These are phyloP conservation scores for Mythimna albipuncta DNA, from an alignment of 2,888 invertebrate species.

Conservation along the genomic window DNA sequence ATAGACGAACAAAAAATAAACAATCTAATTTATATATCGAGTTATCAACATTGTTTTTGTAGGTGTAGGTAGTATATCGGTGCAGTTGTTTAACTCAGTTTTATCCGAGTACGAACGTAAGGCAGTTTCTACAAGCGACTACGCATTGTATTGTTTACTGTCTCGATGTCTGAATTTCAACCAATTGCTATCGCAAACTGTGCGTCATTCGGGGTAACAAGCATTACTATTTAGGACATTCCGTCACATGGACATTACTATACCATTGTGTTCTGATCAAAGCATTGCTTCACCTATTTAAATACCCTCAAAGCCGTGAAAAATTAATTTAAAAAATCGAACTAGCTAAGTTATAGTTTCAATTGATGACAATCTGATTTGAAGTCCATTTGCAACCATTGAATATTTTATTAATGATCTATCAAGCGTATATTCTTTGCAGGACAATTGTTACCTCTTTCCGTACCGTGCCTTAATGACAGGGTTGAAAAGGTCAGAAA, in stretches of 20 bases:
- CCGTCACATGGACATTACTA: neutral
- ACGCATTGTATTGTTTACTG: neutral
- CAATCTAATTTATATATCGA: conserved; percentile 20
- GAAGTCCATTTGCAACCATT: neutral
- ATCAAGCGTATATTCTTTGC: neutral
- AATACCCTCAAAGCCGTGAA: too few relatives aligned
- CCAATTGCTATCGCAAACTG: neutral
- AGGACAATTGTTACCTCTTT: neutral
- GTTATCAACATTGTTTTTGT: conserved; percentile 7
- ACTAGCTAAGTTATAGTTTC: neutral
- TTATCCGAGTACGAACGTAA: neutral
- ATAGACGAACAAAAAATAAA: conserved; percentile 4
- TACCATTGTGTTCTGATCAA: neutral
- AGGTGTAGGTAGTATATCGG: neutral
- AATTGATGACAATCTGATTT: neutral
- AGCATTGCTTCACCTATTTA: neutral
- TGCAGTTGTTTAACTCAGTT: neutral
- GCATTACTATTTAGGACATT: neutral
- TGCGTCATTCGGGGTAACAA: neutral
- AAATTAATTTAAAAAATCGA: neutral
- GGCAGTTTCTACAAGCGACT: neutral
- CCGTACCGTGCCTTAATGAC: neutral
- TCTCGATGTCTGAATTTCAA: neutral
- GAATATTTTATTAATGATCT: neutral
- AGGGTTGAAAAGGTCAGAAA: neutral